Percentiles rank a stretch among this genome's conserved stretches.
These are phyloP conservation scores for Acropora yongei DNA, from an alignment of 64 coral and sea anemone species.

Conservation along the genomic window DNA sequence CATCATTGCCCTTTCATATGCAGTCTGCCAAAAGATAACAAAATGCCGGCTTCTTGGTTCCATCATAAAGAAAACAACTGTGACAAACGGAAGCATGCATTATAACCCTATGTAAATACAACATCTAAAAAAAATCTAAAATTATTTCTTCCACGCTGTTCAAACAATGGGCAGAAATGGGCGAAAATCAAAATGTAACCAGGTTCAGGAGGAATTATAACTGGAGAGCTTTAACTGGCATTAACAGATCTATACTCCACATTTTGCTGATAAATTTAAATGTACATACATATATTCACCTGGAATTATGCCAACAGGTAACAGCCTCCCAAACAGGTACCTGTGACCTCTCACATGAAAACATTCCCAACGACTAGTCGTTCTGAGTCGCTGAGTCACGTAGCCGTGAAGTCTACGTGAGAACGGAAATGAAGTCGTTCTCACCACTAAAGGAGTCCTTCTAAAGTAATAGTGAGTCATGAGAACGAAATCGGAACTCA, in stretches of 20 bases:
- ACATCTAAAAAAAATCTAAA: not conserved
- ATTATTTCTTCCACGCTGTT: constrained; percentile 27
- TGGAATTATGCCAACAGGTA: constrained; percentile 66
- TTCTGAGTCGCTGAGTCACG: too few species aligned
- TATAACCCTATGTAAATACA: not conserved
- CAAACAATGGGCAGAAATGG: not conserved
- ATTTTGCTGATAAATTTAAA: constrained; percentile 26
- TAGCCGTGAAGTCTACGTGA: too few species aligned
- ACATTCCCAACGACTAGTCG: too few species aligned
- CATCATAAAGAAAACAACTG: constrained; percentile 26
- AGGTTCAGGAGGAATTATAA: constrained; percentile 16
- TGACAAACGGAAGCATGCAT: constrained; percentile 22
- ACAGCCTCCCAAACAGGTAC: constrained; percentile 43
- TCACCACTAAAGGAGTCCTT: too few species aligned
- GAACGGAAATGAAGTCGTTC: too few species aligned
- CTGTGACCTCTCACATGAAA: not conserved
- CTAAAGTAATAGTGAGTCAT: too few species aligned
- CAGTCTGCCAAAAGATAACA: constrained; percentile 5
- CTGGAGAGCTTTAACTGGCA: constrained; percentile 3
- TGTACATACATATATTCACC: constrained; percentile 21
- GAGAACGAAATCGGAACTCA: too few species aligned
- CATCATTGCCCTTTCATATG: constrained; percentile 3
- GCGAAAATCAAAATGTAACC: constrained; percentile 16
- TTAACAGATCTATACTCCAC: not conserved
- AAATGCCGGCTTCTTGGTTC: constrained; percentile 17